Conservation (phyloP, 2,888 invertebrate species). For the Augochlorella aurata region DNA sequence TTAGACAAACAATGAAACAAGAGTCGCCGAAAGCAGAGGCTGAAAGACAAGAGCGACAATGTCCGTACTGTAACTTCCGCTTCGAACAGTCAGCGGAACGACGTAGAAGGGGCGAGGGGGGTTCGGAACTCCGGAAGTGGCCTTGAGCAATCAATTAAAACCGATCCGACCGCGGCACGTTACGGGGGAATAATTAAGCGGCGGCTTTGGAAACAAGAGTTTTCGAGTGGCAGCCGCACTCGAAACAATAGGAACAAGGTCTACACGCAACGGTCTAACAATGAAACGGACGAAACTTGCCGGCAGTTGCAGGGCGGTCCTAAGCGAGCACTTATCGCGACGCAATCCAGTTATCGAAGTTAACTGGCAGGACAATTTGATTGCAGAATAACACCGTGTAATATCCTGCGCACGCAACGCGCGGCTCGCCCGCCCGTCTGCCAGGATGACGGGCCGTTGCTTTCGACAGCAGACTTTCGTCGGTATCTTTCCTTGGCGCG, state of each 20-base stretch:
- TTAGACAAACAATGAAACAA: too few relatives aligned
- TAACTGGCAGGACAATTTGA: constrained; percentile 54
- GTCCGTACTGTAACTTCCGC: background rate
- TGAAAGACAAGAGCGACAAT: background rate
- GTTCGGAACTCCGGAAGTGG: constrained; percentile 7
- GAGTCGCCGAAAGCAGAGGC: too few relatives aligned
- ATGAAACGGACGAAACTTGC: constrained; percentile 46
- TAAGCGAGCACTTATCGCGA: constrained; percentile 56
- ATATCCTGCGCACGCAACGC: constrained; percentile 60
- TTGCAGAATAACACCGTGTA: constrained; percentile 53
- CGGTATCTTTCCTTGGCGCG: constrained; percentile 47
- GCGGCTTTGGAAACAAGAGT: constrained; percentile 20
- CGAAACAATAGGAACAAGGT: constrained; percentile 22
- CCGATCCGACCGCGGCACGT: background rate
- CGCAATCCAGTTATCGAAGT: constrained; percentile 59
- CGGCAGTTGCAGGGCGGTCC: background rate
- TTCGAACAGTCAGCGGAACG: background rate
- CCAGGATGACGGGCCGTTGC: constrained; percentile 30
- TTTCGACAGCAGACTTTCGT: constrained; percentile 62
- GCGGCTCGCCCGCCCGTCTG: background rate
- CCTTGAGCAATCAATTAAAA: constrained; percentile 10
- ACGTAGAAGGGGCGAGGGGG: background rate
- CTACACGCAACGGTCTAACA: constrained; percentile 51
- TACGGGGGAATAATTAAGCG: constrained; percentile 38
- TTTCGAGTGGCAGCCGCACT: constrained; percentile 31